These are phyloP conservation scores for Hemicentrotus pulcherrimus DNA, from an alignment of 35 echinoderm and acorn worm genomes.

Conservation along the genomic window DNA sequence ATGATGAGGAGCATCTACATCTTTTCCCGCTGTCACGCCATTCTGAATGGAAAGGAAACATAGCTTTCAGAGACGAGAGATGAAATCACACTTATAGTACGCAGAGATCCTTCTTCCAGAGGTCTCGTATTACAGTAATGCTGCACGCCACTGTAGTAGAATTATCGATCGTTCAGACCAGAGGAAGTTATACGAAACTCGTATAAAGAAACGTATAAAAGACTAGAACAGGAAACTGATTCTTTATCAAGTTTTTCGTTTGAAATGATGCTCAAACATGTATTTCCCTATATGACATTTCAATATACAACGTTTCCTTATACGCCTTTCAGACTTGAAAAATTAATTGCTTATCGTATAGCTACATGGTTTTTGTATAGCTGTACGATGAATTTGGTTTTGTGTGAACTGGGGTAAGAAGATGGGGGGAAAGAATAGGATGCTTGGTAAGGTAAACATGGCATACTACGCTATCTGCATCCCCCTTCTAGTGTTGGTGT, in stretches of 20 bases:
- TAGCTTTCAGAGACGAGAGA: not conserved
- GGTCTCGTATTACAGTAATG: not conserved
- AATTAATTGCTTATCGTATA: no score
- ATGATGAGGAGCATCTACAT: not conserved
- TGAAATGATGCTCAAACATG: no score
- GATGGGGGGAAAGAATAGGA: not conserved
- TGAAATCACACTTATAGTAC: not conserved
- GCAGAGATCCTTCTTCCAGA: not conserved
- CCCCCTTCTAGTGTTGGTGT: not conserved
- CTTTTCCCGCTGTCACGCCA: not conserved
- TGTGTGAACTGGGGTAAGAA: not conserved
- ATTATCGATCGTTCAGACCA: not conserved
- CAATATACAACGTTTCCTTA: no score
- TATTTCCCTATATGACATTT: no score
- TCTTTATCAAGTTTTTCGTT: no score
- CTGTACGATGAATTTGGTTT: no score
- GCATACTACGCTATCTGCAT: not conserved
- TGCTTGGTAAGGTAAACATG: not conserved
- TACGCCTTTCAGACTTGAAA: no score
- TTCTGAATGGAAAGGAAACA: constrained; percentile 1
- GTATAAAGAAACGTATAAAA: no score
- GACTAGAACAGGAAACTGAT: no score
- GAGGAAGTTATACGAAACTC: no score
- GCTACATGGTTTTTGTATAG: no score
- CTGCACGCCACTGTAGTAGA: not conserved